Percentiles rank a stretch among this genome's conserved stretches.
These are phyloP conservation scores for Blastomussa wellsi DNA, from an alignment of 92 coral and sea anemone species.

Conservation along the genomic window DNA sequence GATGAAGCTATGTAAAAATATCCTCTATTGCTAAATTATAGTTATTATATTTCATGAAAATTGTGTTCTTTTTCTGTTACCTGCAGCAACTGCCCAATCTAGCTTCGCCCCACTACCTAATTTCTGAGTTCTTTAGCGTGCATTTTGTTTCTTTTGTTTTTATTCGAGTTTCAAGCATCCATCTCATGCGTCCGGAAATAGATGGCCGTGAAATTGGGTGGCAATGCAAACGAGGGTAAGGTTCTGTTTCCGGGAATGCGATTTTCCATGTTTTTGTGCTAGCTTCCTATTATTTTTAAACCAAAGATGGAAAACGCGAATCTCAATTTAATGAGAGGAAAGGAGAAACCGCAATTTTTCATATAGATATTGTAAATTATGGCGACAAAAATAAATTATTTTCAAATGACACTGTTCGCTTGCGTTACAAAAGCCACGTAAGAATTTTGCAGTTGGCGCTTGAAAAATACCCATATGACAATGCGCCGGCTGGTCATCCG, in stretches of 20 bases:
- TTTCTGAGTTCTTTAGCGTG: too few species aligned
- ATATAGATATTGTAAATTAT: background rate
- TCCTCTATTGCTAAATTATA: too few species aligned
- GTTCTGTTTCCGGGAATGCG: background rate
- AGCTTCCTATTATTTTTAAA: background rate
- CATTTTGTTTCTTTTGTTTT: too few species aligned
- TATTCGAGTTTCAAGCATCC: too few species aligned
- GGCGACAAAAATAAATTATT: background rate
- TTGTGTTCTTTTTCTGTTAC: too few species aligned
- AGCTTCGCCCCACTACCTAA: too few species aligned
- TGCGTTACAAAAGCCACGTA: conserved; percentile 49
- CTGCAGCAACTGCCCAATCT: too few species aligned
- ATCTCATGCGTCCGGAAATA: too few species aligned
- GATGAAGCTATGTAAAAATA: too few species aligned
- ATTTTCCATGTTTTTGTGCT: background rate
- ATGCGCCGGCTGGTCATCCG: conserved; percentile 76
- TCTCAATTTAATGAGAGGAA: background rate
- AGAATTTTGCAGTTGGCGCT: conserved; percentile 61
- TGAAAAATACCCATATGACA: conserved; percentile 50
- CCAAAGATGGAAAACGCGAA: background rate
- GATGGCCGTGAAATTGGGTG: background rate
- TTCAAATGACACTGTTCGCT: background rate
- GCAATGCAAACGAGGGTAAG: background rate
- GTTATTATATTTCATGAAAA: too few species aligned
- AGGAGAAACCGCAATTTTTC: too few species aligned